phyloP scores from a whole-genome alignment of 1,140 invertebrate genomes.

The Cardiocondyla obscurior region DNA sequence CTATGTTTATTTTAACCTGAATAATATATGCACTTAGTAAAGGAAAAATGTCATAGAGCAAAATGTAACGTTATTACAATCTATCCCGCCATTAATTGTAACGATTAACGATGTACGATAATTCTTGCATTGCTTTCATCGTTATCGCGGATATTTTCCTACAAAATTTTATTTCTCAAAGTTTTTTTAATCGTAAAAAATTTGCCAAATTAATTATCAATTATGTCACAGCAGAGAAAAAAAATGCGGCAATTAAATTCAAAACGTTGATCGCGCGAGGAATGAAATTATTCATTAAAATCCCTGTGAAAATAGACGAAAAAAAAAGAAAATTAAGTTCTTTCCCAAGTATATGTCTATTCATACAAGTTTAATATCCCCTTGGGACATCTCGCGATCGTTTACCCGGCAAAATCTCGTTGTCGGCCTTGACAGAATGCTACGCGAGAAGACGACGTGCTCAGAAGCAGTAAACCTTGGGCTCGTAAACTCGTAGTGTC shows the following conservation, averaged over 20 bases:
- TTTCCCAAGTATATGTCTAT: background rate
- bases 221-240: background rate
- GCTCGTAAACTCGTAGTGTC: conserved; percentile 13
- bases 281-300: background rate
- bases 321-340: background rate
- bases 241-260: background rate
- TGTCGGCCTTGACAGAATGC: too few relatives aligned
- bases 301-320: background rate
- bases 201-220: background rate
- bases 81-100: too few relatives aligned
- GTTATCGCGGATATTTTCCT: background rate
- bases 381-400: background rate
- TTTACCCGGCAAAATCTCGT: background rate
- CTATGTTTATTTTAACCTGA: background rate
- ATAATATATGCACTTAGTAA: background rate
- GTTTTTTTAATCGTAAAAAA: background rate
- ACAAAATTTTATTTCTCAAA: background rate
- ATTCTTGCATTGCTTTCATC: background rate
- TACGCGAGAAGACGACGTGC: background rate
- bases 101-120: too few relatives aligned
- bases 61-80: background rate
- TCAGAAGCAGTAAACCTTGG: conserved; percentile 7
- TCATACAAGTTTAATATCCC: background rate
- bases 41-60: background rate
- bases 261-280: background rate